These are phyloP conservation scores for Oreochromis aureus DNA, from an alignment of 2,113 vertebrate genomes.

Conservation along the genomic window DNA sequence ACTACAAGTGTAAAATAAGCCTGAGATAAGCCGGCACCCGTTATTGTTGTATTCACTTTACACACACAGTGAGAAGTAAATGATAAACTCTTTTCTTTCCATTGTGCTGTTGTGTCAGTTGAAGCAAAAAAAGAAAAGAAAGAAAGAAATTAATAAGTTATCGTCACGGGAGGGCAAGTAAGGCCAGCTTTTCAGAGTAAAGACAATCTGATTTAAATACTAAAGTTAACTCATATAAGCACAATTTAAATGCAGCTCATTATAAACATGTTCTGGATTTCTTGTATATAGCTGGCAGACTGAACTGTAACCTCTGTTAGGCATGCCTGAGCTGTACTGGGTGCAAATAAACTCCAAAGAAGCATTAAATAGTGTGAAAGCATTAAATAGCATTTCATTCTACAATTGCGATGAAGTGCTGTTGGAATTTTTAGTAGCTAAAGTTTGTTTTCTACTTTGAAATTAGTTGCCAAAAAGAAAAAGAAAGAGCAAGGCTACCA, in stretches of 20 bases:
- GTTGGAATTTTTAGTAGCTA: neutral
- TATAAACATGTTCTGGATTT: neutral
- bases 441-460: neutral
- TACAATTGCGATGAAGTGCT: neutral
- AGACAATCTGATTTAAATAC: slow-evolving; percentile 43
- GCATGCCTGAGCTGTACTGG: neutral
- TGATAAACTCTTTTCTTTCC: slow-evolving; percentile 15
- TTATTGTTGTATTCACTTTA: slow-evolving; percentile 3
- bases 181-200: slow-evolving; percentile 31
- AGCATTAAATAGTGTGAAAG: neutral
- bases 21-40: neutral
- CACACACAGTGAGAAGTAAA: neutral
- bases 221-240: slow-evolving; percentile 9
- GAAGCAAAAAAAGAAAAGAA: neutral
- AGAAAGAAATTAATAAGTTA: neutral
- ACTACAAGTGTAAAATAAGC: neutral
- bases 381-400: neutral
- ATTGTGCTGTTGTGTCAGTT: neutral
- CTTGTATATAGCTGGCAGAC: neutral
- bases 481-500: neutral
- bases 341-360: neutral
- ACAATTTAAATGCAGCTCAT: slow-evolving; percentile 27
- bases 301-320: neutral
- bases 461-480: neutral
- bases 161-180: slow-evolving; percentile 7